Conservation (phyloP, 1,140 invertebrate genomes). For the Heliconius hewitsoni region DNA sequence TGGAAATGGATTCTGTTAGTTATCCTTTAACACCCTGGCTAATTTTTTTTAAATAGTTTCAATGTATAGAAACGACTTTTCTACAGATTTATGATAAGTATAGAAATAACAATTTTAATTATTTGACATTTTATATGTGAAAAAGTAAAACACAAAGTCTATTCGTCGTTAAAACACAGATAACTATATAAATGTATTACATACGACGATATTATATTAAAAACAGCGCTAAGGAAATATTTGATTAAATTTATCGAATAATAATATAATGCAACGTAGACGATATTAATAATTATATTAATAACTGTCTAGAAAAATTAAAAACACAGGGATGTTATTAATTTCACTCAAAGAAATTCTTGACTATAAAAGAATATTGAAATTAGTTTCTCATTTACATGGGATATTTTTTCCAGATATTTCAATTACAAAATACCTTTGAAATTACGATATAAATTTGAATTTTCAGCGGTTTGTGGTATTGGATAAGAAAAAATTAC, state of each 20-base stretch:
- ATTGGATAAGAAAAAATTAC: constrained; percentile 12
- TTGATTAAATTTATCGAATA: not conserved
- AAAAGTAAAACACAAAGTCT: too few relatives aligned
- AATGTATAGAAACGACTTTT: too few relatives aligned
- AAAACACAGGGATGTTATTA: constrained; percentile 10
- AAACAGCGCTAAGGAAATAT: not conserved
- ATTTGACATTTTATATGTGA: too few relatives aligned
- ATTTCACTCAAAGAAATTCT: constrained; percentile 17
- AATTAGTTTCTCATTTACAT: constrained; percentile 26
- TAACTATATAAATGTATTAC: too few relatives aligned
- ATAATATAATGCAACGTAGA: not conserved
- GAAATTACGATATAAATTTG: constrained; percentile 29
- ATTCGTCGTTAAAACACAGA: too few relatives aligned
- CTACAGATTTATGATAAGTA: too few relatives aligned
- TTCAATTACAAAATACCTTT: constrained; percentile 34
- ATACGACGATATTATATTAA: too few relatives aligned
- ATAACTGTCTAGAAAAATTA: not conserved
- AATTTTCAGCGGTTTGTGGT: constrained; percentile 23
- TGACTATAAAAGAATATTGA: constrained; percentile 20
- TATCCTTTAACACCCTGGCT: too few relatives aligned
- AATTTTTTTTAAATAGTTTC: too few relatives aligned
- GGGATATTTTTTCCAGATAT: constrained; percentile 22
- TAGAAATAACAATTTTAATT: too few relatives aligned
- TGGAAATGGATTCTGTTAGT: too few relatives aligned
- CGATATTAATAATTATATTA: not conserved